Percentiles rank a stretch among this genome's conserved stretches.
These are phyloP conservation scores for Chiloscyllium plagiosum DNA, from an alignment of 2,113 vertebrate genomes.

Conservation along the genomic window DNA sequence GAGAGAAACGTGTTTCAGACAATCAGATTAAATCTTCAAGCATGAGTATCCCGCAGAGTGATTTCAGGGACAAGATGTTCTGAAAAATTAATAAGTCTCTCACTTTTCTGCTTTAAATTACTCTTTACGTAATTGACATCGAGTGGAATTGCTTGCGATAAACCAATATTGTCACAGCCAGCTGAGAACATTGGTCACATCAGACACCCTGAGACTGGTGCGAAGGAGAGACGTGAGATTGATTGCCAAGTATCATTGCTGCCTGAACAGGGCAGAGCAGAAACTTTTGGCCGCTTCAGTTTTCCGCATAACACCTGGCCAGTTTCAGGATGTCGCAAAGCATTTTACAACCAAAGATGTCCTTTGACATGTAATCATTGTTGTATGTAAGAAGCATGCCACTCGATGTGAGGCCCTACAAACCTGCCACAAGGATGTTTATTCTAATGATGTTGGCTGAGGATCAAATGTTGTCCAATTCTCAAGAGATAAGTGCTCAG, in stretches of 20 bases:
- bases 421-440: neutral
- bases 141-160: neutral
- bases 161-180: neutral
- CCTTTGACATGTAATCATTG: too few relatives aligned
- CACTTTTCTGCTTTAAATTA: neutral
- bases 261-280: neutral
- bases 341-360: neutral
- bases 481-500: neutral
- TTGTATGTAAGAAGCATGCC: neutral
- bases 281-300: neutral
- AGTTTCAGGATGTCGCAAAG: neutral
- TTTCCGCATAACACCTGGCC: too few relatives aligned
- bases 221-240: neutral
- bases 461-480: neutral
- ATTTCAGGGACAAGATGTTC: neutral
- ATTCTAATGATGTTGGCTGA: neutral
- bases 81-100: neutral
- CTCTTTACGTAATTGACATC: neutral
- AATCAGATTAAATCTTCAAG: neutral
- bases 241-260: neutral
- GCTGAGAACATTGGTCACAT: neutral
- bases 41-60: neutral
- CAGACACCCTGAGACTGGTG: neutral
- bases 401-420: neutral
- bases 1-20: neutral